Evolutionary conservation across 1,140 invertebrate genomes (phyloP), one percentile per base, ranked within the genome.

Genomic region (Caenorhabditis elegans): DNA sequence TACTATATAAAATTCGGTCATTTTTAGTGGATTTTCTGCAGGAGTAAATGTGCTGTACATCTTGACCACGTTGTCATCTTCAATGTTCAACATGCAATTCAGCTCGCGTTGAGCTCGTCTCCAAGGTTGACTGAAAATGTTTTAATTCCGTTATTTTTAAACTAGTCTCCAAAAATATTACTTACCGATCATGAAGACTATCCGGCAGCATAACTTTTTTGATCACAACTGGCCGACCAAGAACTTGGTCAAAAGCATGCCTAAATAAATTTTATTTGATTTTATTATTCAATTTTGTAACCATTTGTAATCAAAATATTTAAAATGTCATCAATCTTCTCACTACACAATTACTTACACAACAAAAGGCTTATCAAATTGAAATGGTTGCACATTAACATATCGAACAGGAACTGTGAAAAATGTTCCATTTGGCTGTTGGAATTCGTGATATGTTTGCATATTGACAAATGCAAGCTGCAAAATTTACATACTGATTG

Each of bases 1-100:
- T 6, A 70, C 60, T 39, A 70, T 70, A 8, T 70, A 70, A 13
- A 70, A 70, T 22, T 70, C 60, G 13, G 60, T 70, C 60, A 70
- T 70, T 11, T 70, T 26, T 22, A 39, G 34, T 10, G 10, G 10
- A 13, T 1, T 34, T 22, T 10, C 2, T 22, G 60, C 60, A 4
- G 31, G 60, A 22, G 60, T 70, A n/a, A 70, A 70, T 2, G 19
- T n/a, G 22, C 60, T 70, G 60, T 70, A 70, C 31, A 39, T 39
- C 5, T 70, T 4, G 2, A 70, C 60, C n/a, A 70, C 34, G 19
- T 70, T 70, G 0, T 70, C 60, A 13, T 70, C 34, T 70, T 70
- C 34, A 22, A 70, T 70, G 13, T 39, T 5, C 17, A 70, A 13
- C 60, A 70, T 70, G n/a, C 60, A 39, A 19, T 19, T 19, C 6